Base-by-base conservation (phyloP, 2,113 vertebrate genomes). In the Carassius gibelio region DNA sequence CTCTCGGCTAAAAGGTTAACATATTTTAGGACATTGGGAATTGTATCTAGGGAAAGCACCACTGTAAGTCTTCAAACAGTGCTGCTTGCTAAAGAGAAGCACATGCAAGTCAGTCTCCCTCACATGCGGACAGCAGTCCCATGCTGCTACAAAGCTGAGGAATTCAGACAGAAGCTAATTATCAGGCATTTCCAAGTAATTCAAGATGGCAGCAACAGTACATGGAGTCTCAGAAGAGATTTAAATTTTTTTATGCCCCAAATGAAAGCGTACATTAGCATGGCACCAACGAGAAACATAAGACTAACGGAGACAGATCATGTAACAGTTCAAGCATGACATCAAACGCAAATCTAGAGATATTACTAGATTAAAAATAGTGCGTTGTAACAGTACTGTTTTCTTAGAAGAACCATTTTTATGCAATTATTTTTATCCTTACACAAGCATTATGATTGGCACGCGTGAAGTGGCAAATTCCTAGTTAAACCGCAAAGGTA, bases 331-430 rank as follows among this genome's bases (percentile, higher is more conserved):
- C 34, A 48, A 75, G 21, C 42, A 23, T 75, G 42, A 19, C 69
- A 45, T 72, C 9, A 75, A 55, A 72, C 5, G 55, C 50, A 78
- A 71, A 52, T 62, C 71, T 62, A 69, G 66, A 68, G 36, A 83
- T 62, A 79, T 61, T 61, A 52, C 14, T 62, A 88, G 75, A 30
- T 66, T 74, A 84, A 75, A 68, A 75, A 64, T 30, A 78, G 48
- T 86, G 87, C 75, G 71, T 62, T 71, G 34, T 81, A 86, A 84
- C 81, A 79, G 82, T 84, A 71, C 84, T 50, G 72, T 83, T 87
- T 80, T 76, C 52, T 13, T 21, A n/a, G 8, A 21, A 61, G 57
- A 61, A n/a, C 21, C 8, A 19, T 64, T 36, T 85, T 34, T 38
- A 64, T 42, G 48, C 61, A 6, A 55, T 68, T n/a, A 26, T 19